A percentile compares a stretch with the other conserved stretches of the same genome.
These are phyloP conservation scores for Chaetura pelagica DNA, from an alignment of 2,113 vertebrate genomes.

Conservation along the genomic window DNA sequence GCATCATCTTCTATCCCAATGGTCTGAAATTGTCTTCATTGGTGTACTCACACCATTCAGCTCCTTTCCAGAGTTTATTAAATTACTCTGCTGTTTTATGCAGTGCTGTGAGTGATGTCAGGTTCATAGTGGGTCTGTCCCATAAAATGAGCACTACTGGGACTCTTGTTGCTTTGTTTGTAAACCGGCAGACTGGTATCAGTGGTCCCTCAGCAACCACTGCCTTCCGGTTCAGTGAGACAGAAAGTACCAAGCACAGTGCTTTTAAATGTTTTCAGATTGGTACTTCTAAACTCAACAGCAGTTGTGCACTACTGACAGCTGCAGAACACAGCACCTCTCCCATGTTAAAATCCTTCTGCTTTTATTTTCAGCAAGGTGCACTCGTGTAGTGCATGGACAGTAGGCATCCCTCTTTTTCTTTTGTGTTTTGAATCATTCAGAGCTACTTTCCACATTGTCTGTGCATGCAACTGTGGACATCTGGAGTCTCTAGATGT, in stretches of 20 bases:
- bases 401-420: background rate
- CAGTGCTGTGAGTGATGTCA: background rate
- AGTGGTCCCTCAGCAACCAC: background rate
- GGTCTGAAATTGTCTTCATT: background rate
- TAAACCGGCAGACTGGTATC: background rate
- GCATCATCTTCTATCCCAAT: background rate
- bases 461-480: background rate
- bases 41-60: background rate
- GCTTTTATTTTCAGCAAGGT: background rate
- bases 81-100: background rate
- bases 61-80: background rate
- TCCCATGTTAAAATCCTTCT: background rate
- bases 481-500: background rate
- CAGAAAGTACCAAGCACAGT: background rate
- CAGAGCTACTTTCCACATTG: background rate
- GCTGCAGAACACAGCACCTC: background rate
- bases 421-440: background rate
- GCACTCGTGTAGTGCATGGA: background rate
- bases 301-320: background rate
- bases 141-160: background rate
- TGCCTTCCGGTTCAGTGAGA: background rate
- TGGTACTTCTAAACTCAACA: background rate
- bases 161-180: background rate
- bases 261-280: background rate
- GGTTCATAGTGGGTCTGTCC: background rate